Conservation (phyloP, 2,797 vertebrate genomes). For the Pipistrellus pipistrellus region DNA sequence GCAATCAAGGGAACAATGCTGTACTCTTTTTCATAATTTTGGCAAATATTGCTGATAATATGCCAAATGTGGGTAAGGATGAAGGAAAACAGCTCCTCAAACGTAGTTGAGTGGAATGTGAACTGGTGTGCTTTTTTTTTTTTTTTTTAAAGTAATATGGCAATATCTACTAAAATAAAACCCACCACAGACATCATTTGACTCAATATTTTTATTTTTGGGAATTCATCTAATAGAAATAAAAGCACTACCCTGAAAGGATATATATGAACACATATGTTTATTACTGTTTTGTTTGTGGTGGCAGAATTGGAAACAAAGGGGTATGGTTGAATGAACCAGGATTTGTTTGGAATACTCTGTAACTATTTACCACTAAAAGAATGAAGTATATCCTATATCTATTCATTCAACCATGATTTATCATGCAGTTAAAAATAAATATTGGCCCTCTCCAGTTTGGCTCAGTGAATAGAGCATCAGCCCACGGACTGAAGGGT, state of each 20-base stretch:
- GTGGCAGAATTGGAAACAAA: background rate
- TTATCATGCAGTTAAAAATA: slow-evolving; percentile 31
- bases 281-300: background rate
- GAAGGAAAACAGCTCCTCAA: background rate
- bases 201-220: background rate
- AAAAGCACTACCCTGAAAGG: background rate
- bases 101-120: background rate
- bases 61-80: background rate
- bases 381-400: background rate
- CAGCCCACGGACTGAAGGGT: too few relatives aligned
- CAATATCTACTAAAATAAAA: background rate
- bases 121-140: background rate
- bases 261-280: background rate
- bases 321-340: background rate
- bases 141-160: background rate
- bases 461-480: too few relatives aligned
- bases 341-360: background rate
- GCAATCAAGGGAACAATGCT: background rate
- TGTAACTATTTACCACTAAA: background rate
- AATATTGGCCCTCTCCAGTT: background rate
- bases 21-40: background rate
- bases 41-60: background rate
- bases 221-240: background rate
- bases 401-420: background rate
- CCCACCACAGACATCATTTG: background rate